phyloP scores from a whole-genome alignment of 2,113 vertebrate species.

The Caretta caretta region DNA sequence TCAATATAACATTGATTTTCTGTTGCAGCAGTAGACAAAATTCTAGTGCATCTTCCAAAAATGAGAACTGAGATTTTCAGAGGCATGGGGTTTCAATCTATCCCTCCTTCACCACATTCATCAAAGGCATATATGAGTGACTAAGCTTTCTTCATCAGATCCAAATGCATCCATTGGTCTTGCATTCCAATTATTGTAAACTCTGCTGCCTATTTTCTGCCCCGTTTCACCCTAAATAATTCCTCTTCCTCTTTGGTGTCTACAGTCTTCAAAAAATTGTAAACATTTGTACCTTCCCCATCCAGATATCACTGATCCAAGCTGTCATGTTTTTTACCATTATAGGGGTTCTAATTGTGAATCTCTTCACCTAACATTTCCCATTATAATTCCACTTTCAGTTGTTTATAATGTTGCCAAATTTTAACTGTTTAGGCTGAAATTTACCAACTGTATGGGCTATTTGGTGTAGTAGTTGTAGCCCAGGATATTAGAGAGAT shows the following conservation, averaged over 20 bases:
- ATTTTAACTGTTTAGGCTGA: not conserved
- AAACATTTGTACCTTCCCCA: not conserved
- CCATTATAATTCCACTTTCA: not conserved
- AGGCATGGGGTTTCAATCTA: not conserved
- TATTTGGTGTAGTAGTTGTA: too few relatives aligned
- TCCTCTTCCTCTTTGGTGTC: not conserved
- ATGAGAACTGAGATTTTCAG: not conserved
- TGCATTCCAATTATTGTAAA: not conserved
- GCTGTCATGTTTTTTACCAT: too few relatives aligned
- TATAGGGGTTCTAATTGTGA: too few relatives aligned
- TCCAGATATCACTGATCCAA: not conserved
- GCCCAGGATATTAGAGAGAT: too few relatives aligned
- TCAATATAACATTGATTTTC: too few relatives aligned
- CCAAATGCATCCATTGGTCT: not conserved
- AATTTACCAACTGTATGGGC: too few relatives aligned
- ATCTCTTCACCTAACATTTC: not conserved
- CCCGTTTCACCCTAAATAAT: not conserved
- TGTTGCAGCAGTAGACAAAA: not conserved
- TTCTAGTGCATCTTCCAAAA: not conserved
- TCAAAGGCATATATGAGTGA: not conserved
- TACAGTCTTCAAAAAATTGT: not conserved
- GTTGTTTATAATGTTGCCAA: not conserved
- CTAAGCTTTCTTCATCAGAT: not conserved
- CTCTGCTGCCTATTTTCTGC: not conserved
- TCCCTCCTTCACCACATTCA: not conserved